These are phyloP conservation scores for Microcebus ravelobensis DNA, from an alignment of 2,113 vertebrate species.

Conservation along the genomic window DNA sequence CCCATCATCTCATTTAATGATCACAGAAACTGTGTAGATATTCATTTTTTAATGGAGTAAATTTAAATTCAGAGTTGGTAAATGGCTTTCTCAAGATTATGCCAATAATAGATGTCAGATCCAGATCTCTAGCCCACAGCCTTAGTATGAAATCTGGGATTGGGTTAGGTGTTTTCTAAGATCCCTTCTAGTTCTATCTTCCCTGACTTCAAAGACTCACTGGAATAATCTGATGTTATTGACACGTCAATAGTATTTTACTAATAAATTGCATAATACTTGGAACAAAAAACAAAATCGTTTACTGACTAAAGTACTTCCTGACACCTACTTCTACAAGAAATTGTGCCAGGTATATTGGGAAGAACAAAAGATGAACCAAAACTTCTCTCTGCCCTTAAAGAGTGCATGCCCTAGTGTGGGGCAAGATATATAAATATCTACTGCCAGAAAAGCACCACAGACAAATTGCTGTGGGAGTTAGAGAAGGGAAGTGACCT, in stretches of 20 bases:
- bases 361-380: background rate
- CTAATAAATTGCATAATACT: background rate
- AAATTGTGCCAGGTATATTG: background rate
- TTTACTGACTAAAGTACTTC: background rate
- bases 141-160: background rate
- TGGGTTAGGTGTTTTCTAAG: background rate
- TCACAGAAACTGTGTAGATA: background rate
- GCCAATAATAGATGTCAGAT: background rate
- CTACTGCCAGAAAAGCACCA: background rate
- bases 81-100: background rate
- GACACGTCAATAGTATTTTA: background rate
- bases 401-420: background rate
- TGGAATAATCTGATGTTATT: background rate
- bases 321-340: background rate
- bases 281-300: background rate
- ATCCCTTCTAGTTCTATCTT: background rate
- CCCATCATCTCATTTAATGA: background rate
- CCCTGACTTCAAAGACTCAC: background rate
- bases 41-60: background rate
- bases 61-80: background rate
- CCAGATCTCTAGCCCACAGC: background rate
- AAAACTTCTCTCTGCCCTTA: background rate
- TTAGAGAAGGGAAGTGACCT: background rate
- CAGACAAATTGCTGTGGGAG: background rate
- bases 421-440: background rate